Evolutionary conservation across 2,888 invertebrate species (phyloP), one percentile per base, ranked within the genome.

Genomic region (Sinopyrophorus schimmeli): DNA sequence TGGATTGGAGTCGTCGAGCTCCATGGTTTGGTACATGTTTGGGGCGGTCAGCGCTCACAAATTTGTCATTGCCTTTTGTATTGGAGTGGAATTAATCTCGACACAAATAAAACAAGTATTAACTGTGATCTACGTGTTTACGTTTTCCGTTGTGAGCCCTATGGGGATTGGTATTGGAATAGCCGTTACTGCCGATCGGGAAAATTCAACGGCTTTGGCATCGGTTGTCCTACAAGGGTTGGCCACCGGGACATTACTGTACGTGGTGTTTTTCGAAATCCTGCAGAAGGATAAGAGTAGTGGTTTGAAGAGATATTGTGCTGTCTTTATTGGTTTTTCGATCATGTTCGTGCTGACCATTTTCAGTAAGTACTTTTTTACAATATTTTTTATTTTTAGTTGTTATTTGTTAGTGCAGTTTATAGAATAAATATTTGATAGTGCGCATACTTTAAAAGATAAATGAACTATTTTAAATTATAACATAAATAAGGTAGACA

Each of bases 231-330:
- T 82, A 7, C 89, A 95, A 76, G 94, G 93, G 2, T 74, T 96
- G 47, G 95, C 96, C 0, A 86, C 90, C 30, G 97, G 96, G 7
- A 96, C 96, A 0, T 81, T 97, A 27, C 76, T 97, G 2, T 97
- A 95, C 75, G 92, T 97, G 9, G 93, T 95, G n/a, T 95, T 95
- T 77, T 95, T 96, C 72, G 96, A 97, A 75, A 89, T 96, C 41
- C 80, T 96, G 63, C 83, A 84, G 28, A 74, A 74, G 24, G 76
- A 78, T 34, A 70, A 75, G 18, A 71, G 65, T 72, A 79, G 62
- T 24, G 89, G 89, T 3, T 72, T 89, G 12, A 64, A 79, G 15
- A 85, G 87, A 55, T 87, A 80, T 67, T 41, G 80, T 0, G 79
- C 87, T 1, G 81, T 89, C 17, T 61, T 88, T 3, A 50, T 81